phyloP scores from a whole-genome alignment of 1,140 invertebrate genomes.

The Drosophila lacertosa region DNA sequence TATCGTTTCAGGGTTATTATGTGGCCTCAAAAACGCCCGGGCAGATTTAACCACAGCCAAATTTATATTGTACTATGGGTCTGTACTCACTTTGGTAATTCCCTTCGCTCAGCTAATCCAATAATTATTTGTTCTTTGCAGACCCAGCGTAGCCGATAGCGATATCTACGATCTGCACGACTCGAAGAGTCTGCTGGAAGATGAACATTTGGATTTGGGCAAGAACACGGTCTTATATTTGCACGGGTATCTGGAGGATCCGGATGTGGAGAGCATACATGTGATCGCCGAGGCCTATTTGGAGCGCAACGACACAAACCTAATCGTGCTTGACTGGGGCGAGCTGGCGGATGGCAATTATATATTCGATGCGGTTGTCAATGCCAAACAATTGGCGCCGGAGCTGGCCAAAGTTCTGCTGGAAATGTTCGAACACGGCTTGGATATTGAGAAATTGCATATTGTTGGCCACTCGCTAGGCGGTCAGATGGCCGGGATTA shows the following conservation, averaged over 20 bases:
- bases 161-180: conserved; percentile 75
- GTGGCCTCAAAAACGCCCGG: conserved; percentile 62
- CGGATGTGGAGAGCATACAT: conserved; percentile 86
- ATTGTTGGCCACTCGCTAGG: conserved; percentile 91
- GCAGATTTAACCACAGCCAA: conserved; percentile 69
- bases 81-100: conserved; percentile 11
- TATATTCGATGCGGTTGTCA: conserved; percentile 85
- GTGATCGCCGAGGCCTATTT: conserved; percentile 84
- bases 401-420: conserved; percentile 74
- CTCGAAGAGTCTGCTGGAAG: conserved; percentile 59
- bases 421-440: conserved; percentile 76
- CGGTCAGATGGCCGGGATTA: conserved; percentile 89
- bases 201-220: conserved; percentile 85
- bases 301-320: conserved; percentile 80
- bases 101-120: not conserved
- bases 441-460: conserved; percentile 86
- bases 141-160: conserved; percentile 72
- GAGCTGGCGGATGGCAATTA: conserved; percentile 86
- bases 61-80: conserved; percentile 77
- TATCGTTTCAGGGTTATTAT: conserved; percentile 58
- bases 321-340: conserved; percentile 87
- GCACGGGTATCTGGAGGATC: conserved; percentile 86
- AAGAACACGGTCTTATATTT: conserved; percentile 86
- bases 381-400: conserved; percentile 84
- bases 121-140: conserved; percentile 10